Conservation (phyloP, 2,113 vertebrate species). For the Brachypteracias leptosomus region DNA sequence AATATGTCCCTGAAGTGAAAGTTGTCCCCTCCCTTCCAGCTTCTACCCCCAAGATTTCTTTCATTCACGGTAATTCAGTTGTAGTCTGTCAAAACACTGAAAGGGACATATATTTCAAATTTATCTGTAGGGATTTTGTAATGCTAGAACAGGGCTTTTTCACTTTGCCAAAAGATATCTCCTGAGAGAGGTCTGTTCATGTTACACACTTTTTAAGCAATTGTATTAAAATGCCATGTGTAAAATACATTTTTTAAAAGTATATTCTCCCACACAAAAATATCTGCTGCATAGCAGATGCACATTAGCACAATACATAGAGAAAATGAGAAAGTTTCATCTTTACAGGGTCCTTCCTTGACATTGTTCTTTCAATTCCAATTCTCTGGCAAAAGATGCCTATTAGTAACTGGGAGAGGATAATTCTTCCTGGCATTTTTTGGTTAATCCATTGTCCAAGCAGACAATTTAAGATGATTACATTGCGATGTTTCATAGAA, state of each 20-base stretch:
- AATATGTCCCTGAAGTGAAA: slow-evolving; percentile 36
- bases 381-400: not conserved
- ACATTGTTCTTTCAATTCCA: not conserved
- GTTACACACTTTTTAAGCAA: not conserved
- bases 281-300: not conserved
- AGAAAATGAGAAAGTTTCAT: not conserved
- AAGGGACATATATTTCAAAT: slow-evolving; percentile 61
- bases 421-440: not conserved
- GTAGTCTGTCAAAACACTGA: slow-evolving; percentile 58
- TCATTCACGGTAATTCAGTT: slow-evolving; percentile 50
- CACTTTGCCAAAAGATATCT: slow-evolving; percentile 16
- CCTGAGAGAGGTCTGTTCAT: slow-evolving; percentile 15
- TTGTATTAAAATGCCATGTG: not conserved
- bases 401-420: not conserved
- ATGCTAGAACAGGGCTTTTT: slow-evolving; percentile 23
- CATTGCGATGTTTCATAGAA: not conserved
- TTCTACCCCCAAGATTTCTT: not conserved
- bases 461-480: not conserved
- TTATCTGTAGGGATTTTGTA: slow-evolving; percentile 55
- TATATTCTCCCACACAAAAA: not conserved
- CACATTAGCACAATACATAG: fast-evolving
- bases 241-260: not conserved
- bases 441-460: not conserved
- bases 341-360: not conserved
- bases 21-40: not conserved